phyloP scores from a whole-genome alignment of 2,888 invertebrate genomes.

The Liopterus haemorrhoidalis region DNA sequence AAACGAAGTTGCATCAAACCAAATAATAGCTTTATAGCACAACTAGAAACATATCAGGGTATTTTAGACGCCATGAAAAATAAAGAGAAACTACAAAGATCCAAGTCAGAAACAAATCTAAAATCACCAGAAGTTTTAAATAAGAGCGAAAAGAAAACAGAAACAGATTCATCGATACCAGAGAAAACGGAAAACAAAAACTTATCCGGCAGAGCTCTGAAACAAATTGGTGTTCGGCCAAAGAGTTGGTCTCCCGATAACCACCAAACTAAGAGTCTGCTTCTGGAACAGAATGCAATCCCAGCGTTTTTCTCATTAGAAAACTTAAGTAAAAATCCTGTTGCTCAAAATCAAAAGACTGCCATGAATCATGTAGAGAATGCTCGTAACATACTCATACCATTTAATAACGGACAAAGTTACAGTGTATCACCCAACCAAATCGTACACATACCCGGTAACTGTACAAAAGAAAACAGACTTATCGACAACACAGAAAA shows the following conservation, averaged over 20 bases:
- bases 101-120: conserved; percentile 87
- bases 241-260: conserved; percentile 63
- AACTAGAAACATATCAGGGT: conserved; percentile 90
- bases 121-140: conserved; percentile 61
- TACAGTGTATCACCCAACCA: conserved; percentile 89
- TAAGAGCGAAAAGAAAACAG: conserved; percentile 55
- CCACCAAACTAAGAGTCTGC: conserved; percentile 54
- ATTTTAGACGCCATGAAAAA: conserved; percentile 96
- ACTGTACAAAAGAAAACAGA: conserved; percentile 36
- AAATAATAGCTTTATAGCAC: conserved; percentile 88
- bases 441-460: conserved; percentile 68
- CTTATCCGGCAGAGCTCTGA: conserved; percentile 31
- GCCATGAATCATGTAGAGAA: conserved; percentile 19
- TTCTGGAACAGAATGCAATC: conserved; percentile 44
- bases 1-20: conserved; percentile 93
- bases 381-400: conserved; percentile 74
- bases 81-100: conserved; percentile 84
- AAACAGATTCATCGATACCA: conserved; percentile 57
- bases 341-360: conserved; percentile 36
- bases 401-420: conserved; percentile 76
- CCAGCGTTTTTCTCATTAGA: conserved; percentile 65
- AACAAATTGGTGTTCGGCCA: conserved; percentile 44
- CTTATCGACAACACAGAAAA: conserved; percentile 33
- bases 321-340: conserved; percentile 49
- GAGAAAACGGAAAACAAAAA: conserved; percentile 41